Percentiles rank a stretch among this genome's conserved stretches.
Evolutionary conservation across 2,888 invertebrate genomes (phyloP).

Genomic region (Ophonus ardosiacus): DNA sequence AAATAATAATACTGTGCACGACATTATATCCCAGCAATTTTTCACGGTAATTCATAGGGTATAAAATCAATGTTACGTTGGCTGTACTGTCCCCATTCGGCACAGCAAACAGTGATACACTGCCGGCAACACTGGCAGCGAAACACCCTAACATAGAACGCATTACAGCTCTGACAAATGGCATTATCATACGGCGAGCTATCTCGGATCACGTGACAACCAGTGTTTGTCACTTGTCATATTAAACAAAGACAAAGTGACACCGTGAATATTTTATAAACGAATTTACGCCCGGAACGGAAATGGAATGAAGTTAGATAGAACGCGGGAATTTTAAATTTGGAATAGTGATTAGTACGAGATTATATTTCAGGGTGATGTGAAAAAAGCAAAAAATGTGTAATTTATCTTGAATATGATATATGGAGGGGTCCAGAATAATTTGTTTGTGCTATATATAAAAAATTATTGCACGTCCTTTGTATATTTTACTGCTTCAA

Average conservation of each 20-base stretch:
- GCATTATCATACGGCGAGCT: slow-evolving; percentile 52
- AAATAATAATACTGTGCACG: no score
- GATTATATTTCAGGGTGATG: neutral
- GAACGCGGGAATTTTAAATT: neutral
- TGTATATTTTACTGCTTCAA: no score
- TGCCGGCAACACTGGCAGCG: neutral
- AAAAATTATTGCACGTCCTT: no score
- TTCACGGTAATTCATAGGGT: neutral
- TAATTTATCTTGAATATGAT: no score
- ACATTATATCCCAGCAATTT: neutral
- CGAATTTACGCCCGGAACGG: slow-evolving; percentile 35
- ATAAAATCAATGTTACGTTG: neutral
- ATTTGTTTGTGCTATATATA: no score
- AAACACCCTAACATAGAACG: neutral
- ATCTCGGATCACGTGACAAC: slow-evolving; percentile 54
- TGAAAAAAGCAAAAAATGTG: neutral
- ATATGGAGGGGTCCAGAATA: no score
- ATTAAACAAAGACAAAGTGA: slow-evolving; percentile 61
- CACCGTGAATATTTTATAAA: slow-evolving; percentile 58
- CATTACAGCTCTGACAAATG: slow-evolving; percentile 46
- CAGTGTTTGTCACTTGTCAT: slow-evolving; percentile 60
- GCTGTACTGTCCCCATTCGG: neutral
- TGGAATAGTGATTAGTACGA: neutral
- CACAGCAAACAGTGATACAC: neutral
- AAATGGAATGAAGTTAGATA: neutral